These are phyloP conservation scores for Cydia amplana DNA, from an alignment of 1,140 invertebrate genomes.

Conservation along the genomic window DNA sequence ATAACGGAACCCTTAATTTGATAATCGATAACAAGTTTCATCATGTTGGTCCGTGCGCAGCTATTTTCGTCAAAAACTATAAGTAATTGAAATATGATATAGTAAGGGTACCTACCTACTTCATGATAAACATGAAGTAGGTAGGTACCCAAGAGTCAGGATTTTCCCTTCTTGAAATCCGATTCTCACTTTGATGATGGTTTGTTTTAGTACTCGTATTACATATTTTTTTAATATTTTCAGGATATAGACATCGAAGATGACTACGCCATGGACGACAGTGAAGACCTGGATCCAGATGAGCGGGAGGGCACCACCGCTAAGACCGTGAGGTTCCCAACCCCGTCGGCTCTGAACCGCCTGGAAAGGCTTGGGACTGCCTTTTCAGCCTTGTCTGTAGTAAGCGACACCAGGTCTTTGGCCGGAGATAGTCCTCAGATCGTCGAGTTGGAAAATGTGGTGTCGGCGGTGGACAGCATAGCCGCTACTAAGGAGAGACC, in stretches of 20 bases:
- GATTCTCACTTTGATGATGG: slow-evolving; percentile 9
- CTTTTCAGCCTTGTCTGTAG: not conserved
- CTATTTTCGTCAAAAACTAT: no score
- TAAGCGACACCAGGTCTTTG: not conserved
- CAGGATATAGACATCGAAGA: slow-evolving; percentile 55
- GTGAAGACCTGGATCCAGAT: slow-evolving; percentile 49
- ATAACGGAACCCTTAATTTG: no score
- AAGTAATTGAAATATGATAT: no score
- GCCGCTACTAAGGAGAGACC: slow-evolving; percentile 66
- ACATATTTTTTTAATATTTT: slow-evolving; percentile 36
- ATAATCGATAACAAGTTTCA: no score
- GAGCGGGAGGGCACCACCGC: slow-evolving; percentile 44
- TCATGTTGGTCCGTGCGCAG: no score
- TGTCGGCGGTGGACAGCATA: slow-evolving; percentile 57
- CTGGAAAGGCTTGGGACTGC: slow-evolving; percentile 34
- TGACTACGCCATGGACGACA: slow-evolving; percentile 57
- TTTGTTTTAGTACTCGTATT: not conserved
- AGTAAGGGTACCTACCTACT: no score
- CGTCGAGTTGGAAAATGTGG: slow-evolving; percentile 42
- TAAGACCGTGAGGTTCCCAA: slow-evolving; percentile 47
- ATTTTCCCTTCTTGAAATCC: not conserved
- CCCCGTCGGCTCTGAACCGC: slow-evolving; percentile 58
- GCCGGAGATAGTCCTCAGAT: not conserved
- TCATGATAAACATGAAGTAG: no score
- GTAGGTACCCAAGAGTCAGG: no score